Percentiles rank a stretch among this genome's conserved stretches.
Evolutionary conservation across 2,797 vertebrate species (phyloP).

Genomic region (Takifugu ocellatus): DNA sequence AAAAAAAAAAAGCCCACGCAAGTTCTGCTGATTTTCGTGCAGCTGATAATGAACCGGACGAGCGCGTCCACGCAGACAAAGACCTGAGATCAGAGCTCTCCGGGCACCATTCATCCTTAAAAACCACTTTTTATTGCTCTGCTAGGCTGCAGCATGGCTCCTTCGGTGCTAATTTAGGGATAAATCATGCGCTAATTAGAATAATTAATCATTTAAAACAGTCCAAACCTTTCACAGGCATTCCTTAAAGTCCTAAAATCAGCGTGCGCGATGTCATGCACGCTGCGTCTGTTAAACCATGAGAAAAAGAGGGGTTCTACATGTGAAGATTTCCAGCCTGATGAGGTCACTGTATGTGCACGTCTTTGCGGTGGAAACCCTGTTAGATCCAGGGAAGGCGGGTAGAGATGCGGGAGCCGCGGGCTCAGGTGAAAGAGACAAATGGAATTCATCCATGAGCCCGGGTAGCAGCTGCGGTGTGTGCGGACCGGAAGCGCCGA

Average conservation of each 20-base stretch:
- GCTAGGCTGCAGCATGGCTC: background rate
- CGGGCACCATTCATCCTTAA: background rate
- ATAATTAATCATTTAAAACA: background rate
- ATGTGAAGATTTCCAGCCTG: background rate
- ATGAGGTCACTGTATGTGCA: background rate
- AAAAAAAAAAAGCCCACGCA: background rate
- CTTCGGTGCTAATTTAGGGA: background rate
- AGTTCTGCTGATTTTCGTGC: background rate
- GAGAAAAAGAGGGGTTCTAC: background rate
- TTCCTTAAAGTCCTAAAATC: too few species aligned
- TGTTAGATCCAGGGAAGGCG: slow-evolving; percentile 32
- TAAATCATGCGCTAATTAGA: background rate
- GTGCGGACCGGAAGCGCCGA: too few species aligned
- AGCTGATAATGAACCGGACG: slow-evolving; percentile 4
- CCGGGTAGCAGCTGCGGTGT: slow-evolving; percentile 15
- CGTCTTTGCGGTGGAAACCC: slow-evolving; percentile 11
- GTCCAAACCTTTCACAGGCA: too few species aligned
- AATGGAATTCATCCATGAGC: slow-evolving; percentile 15
- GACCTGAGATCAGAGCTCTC: background rate
- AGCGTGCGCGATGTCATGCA: background rate
- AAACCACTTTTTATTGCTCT: background rate
- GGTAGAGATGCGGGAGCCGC: slow-evolving; percentile 29
- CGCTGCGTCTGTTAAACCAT: slow-evolving; percentile 17
- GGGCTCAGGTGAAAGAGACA: slow-evolving; percentile 37
- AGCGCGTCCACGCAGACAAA: slow-evolving; percentile 17